phyloP scores from a whole-genome alignment of 2,888 invertebrate genomes.

The Scaptomyza tumidula region DNA sequence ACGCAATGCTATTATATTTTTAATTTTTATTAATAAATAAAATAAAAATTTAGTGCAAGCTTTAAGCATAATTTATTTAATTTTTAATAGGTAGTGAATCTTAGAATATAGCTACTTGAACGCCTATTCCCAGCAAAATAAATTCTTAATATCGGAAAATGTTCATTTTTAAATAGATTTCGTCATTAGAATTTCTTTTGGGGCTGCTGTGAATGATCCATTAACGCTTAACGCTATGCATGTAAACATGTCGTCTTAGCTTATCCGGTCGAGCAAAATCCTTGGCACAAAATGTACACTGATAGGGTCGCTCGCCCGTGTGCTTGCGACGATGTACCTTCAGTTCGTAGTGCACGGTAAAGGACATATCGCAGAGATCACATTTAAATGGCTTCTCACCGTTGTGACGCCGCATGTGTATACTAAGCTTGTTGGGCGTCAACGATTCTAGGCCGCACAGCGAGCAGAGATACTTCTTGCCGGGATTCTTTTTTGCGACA shows the following conservation, averaged over 20 bases:
- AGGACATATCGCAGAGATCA: constrained; percentile 87
- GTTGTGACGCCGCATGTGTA: constrained; percentile 89
- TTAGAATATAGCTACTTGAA: no score
- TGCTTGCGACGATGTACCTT: constrained; percentile 87
- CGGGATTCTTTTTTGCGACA: constrained; percentile 66
- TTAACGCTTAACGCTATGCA: constrained; percentile 66
- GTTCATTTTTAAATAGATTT: neutral
- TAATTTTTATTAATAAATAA: no score
- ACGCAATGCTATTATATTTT: no score
- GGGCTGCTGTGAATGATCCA: no score
- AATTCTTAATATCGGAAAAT: no score
- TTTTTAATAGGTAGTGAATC: no score
- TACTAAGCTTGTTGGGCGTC: constrained; percentile 87
- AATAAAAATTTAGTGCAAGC: no score
- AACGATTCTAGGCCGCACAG: constrained; percentile 87
- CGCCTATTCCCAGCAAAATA: no score
- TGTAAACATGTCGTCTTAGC: constrained; percentile 64
- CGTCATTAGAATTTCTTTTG: no score
- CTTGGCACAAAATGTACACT: constrained; percentile 82
- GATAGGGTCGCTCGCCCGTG: constrained; percentile 87
- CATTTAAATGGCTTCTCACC: constrained; percentile 88
- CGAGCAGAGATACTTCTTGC: constrained; percentile 84
- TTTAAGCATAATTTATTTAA: no score
- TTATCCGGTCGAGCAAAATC: constrained; percentile 87
- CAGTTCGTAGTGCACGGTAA: constrained; percentile 87